These are phyloP conservation scores for Sarcophaga bullata DNA, from an alignment of 1,140 invertebrate genomes.

Conservation along the genomic window DNA sequence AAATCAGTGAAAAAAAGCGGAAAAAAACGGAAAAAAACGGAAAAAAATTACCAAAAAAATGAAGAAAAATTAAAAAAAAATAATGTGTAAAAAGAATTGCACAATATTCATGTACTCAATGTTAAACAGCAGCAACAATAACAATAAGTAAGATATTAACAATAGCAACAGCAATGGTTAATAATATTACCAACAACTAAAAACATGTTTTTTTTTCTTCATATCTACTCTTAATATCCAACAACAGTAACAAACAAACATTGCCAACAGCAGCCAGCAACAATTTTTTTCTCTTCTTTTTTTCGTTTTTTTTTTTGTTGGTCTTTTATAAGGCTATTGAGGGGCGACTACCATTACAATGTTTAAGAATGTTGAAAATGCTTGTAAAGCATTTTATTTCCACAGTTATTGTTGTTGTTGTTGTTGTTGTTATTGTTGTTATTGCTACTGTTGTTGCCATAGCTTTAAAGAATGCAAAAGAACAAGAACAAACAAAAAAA, in stretches of 20 bases:
- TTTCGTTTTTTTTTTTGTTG: background rate
- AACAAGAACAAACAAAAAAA: no score
- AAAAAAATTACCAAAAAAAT: background rate
- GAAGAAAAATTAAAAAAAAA: background rate
- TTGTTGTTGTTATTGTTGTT: no score
- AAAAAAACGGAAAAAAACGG: no score
- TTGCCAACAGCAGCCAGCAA: background rate
- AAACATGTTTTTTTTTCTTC: no score
- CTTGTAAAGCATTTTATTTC: conserved; percentile 28
- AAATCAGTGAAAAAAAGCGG: conserved; percentile 32
- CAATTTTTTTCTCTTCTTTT: background rate
- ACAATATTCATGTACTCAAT: conserved; percentile 40
- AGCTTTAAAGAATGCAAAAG: no score
- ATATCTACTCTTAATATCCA: background rate
- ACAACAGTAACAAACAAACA: conserved; percentile 23
- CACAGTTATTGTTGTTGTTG: background rate
- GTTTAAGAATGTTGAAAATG: conserved; percentile 38
- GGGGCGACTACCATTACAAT: conserved; percentile 17
- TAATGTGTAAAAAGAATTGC: conserved; percentile 13
- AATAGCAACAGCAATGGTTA: conserved; percentile 5
- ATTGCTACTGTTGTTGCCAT: no score
- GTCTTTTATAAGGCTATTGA: background rate
- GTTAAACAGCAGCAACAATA: conserved; percentile 22
- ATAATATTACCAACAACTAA: background rate
- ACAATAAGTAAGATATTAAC: background rate